Percentiles rank a stretch among this genome's conserved stretches.
These are phyloP conservation scores for Drosophila grimshawi DNA, from an alignment of 1,140 invertebrate species.

Conservation along the genomic window DNA sequence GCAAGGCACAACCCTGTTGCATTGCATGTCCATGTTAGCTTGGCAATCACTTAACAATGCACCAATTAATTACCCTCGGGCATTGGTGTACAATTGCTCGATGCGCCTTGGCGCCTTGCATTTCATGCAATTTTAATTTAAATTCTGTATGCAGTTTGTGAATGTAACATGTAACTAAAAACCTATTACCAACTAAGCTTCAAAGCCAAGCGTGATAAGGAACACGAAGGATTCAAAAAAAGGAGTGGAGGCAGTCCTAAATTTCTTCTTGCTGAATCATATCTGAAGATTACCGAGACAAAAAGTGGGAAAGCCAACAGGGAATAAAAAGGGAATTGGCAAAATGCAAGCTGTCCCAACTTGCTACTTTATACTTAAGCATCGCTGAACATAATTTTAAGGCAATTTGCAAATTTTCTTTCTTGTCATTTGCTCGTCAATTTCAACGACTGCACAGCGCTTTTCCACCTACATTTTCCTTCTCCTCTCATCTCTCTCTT, in stretches of 20 bases:
- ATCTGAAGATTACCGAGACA: no score
- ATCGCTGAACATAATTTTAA: slow-evolving; percentile 57
- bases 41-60: slow-evolving; percentile 10
- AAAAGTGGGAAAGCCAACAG: neutral
- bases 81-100: slow-evolving; percentile 4
- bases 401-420: slow-evolving; percentile 66
- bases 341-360: neutral
- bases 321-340: neutral
- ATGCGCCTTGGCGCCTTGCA: slow-evolving; percentile 15
- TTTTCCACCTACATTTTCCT: neutral
- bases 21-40: neutral
- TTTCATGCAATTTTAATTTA: slow-evolving; percentile 16
- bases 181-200: slow-evolving; percentile 1
- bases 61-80: slow-evolving; percentile 7
- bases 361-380: slow-evolving; percentile 40
- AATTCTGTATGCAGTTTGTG: slow-evolving; percentile 1
- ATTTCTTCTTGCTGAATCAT: no score
- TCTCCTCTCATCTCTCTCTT: no score
- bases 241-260: no score
- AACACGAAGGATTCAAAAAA: neutral
- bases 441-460: neutral
- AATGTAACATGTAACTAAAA: neutral
- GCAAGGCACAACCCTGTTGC: neutral
- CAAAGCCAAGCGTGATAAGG: neutral
- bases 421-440: neutral